A percentile compares a stretch with the other conserved stretches of the same genome.
phyloP scores from a whole-genome alignment of 2,888 invertebrate species.

The Meteorus colon region DNA sequence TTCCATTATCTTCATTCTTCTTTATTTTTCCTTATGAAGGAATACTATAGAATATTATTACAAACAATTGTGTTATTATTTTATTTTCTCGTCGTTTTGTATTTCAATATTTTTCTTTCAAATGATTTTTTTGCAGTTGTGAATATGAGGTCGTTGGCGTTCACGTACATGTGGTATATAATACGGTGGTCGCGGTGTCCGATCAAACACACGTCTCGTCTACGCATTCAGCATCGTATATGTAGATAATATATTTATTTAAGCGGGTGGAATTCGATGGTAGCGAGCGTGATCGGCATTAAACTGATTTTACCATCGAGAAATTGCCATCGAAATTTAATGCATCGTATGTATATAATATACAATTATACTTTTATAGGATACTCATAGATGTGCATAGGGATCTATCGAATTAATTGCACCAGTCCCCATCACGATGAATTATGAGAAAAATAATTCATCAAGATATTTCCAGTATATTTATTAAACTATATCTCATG shows the following conservation, averaged over 20 bases:
- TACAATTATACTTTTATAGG: too few species aligned
- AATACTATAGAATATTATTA: not conserved
- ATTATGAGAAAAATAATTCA: too few species aligned
- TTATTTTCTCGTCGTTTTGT: not conserved
- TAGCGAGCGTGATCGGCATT: slow-evolving; percentile 55
- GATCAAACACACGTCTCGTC: slow-evolving; percentile 73
- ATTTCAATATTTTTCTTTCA: slow-evolving; percentile 5
- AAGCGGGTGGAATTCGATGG: slow-evolving; percentile 44
- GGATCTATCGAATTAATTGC: slow-evolving; percentile 7
- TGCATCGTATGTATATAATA: not conserved
- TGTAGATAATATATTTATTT: slow-evolving; percentile 25
- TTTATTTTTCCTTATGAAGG: not conserved
- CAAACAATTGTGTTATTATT: not conserved
- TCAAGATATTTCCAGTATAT: too few species aligned
- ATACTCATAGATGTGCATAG: not conserved
- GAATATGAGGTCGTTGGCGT: slow-evolving; percentile 5
- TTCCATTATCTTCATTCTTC: not conserved
- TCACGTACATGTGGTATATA: slow-evolving; percentile 23
- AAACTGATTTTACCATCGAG: slow-evolving; percentile 49
- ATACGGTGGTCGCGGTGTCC: slow-evolving; percentile 66
- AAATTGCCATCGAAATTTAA: slow-evolving; percentile 20
- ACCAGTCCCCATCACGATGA: not conserved
- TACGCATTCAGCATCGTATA: slow-evolving; percentile 69
- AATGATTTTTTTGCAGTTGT: slow-evolving; percentile 18
- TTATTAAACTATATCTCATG: too few species aligned